Percentiles rank a stretch among this genome's conserved stretches.
Conservation (phyloP, 2,888 invertebrate species). For the Timema cristinae region DNA sequence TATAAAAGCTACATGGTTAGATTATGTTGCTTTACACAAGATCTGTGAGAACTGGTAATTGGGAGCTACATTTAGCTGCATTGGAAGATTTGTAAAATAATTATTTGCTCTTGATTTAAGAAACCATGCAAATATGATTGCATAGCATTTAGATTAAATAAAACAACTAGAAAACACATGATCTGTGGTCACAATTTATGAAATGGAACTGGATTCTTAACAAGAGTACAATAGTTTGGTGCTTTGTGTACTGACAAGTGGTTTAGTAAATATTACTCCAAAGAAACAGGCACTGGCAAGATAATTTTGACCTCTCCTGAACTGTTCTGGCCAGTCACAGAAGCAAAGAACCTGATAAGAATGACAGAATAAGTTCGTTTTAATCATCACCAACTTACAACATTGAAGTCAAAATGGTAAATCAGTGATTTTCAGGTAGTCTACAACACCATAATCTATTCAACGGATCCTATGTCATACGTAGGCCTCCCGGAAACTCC, state of each 20-base stretch:
- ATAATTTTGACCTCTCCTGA: background rate
- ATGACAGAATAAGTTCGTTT: background rate
- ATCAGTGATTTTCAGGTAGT: background rate
- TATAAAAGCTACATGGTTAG: background rate
- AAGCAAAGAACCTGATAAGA: background rate
- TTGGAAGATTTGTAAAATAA: constrained; percentile 14
- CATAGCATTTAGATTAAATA: constrained; percentile 17
- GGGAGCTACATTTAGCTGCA: constrained; percentile 18
- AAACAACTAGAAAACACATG: background rate
- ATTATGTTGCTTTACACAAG: constrained; percentile 8
- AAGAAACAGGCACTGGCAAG: background rate
- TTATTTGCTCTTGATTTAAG: constrained; percentile 19
- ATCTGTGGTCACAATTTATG: constrained; percentile 5
- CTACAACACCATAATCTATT: background rate
- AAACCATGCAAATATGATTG: constrained; percentile 20
- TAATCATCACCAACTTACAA: background rate
- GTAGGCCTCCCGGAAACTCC: background rate
- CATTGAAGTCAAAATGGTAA: background rate
- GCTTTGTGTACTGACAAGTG: background rate
- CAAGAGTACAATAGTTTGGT: constrained; percentile 12
- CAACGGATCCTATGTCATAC: constrained; percentile 4
- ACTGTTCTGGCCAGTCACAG: background rate
- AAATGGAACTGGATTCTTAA: constrained; percentile 20
- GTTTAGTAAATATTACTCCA: background rate
- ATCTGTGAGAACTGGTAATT: constrained; percentile 11